Base-by-base conservation (phyloP, 2,113 vertebrate genomes). In the Gyps fulvus region DNA sequence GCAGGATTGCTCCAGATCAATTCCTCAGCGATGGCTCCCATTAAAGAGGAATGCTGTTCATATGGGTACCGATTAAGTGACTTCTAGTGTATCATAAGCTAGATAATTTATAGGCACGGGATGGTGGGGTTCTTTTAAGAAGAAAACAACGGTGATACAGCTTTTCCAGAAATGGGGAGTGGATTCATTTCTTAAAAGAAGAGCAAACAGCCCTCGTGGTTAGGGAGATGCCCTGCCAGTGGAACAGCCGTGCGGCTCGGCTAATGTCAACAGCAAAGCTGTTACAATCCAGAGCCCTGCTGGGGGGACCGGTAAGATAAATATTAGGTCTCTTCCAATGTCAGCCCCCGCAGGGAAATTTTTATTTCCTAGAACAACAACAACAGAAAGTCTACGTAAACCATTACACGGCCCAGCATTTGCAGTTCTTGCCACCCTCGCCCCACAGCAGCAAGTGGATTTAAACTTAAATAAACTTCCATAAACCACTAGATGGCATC, bases 401-500 rank as follows among this genome's bases (percentile, higher is more conserved):
- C 1, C 43, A 6, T 40, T 26, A 7, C 1, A 10, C 21, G 3
- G n/a, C 22, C 47, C 63, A 27, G 76, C 29, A 3, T 80, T n/a
- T 31, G 82, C 77, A 17, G 78, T 52, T 66, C 59, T 89, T 76
- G 73, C 55, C 54, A n/a, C 66, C 29, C 26, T 74, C 7, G 2
- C 77, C 66, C 72, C 62, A 45, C 58, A 36, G 17, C 55, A 45
- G 73, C 47, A 10, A 89, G 78, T 31, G 62, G 57, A 42, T 84
- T 89, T 76, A 81, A 94, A 95, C 85, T 93, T 95, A 85, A 95
- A 87, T 77, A 87, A 95, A 96, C 90, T 93, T 92, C 88, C 63
- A 67, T 47, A 89, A 91, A 96, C 98, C 97, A 78, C 97, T 98
- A 98, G 98, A 95, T 98, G 98, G 97, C 97, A 95, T 42, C 90